A percentile compares a stretch with the other conserved stretches of the same genome.
Conservation (phyloP, 2,888 invertebrate species). For the Smittia sp. region DNA sequence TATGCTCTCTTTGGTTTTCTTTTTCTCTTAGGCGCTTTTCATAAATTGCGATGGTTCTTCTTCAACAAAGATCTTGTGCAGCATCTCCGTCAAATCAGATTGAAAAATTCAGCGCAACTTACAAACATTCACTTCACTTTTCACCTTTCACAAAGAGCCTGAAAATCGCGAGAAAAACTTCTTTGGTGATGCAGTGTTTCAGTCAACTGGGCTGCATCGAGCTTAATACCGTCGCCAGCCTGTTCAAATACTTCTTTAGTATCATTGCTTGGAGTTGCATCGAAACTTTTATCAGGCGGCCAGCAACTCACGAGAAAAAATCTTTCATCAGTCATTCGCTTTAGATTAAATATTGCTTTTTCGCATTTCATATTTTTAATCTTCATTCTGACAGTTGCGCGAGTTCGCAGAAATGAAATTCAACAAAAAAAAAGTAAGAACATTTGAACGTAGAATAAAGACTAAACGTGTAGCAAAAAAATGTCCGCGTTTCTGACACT, state of each 20-base stretch:
- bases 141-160: neutral
- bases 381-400: neutral
- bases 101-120: neutral
- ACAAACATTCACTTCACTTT: neutral
- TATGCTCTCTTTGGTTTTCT: constrained; percentile 22
- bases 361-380: neutral
- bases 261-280: neutral
- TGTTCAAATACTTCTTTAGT: neutral
- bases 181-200: neutral
- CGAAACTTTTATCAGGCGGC: neutral
- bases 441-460: no score
- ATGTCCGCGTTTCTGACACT: neutral
- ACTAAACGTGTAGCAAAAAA: no score
- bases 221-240: neutral
- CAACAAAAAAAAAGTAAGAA: neutral
- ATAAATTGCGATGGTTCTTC: neutral
- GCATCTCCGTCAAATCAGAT: neutral
- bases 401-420: neutral
- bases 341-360: neutral
- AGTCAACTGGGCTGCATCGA: neutral
- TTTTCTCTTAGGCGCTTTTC: neutral
- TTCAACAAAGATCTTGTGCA: neutral
- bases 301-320: no score
- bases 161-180: neutral
- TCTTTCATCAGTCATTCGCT: no score